A percentile compares a stretch with the other conserved stretches of the same genome.
Conservation (phyloP, 2,113 vertebrate species). For the Elephas maximus region DNA sequence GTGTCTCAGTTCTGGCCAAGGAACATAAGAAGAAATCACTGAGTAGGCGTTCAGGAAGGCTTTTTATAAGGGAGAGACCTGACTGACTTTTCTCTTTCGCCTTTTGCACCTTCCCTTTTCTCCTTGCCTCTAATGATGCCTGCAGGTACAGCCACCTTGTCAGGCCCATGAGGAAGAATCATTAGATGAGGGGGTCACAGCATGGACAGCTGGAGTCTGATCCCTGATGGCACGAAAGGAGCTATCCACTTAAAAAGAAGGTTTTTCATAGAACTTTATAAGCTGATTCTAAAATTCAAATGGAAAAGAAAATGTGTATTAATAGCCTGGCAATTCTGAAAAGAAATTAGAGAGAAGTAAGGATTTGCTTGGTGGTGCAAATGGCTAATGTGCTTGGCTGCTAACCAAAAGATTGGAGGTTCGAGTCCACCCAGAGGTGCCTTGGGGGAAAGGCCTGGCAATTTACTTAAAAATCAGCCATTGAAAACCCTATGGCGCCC, state of each 20-base stretch:
- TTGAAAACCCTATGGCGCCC: neutral
- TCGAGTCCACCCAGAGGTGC: too few species aligned
- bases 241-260: neutral
- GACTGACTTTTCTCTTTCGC: neutral
- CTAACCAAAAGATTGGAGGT: too few species aligned
- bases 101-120: neutral
- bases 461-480: too few species aligned
- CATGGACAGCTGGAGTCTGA: neutral
- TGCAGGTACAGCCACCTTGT: neutral
- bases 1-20: neutral
- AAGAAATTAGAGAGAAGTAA: neutral
- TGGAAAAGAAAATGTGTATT: neutral
- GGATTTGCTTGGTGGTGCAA: neutral
- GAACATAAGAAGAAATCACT: neutral
- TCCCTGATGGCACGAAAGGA: neutral
- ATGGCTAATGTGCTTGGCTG: neutral
- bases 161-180: neutral
- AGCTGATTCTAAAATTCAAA: neutral
- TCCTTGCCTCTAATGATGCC: neutral
- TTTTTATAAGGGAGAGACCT: neutral
- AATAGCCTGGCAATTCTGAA: neutral
- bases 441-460: too few species aligned
- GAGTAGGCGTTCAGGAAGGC: neutral
- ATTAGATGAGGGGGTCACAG: too few species aligned
- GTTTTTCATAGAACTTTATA: neutral